Evolutionary conservation across 2,888 invertebrate species (phyloP), one percentile per base, ranked within the genome.

Genomic region (Mythimna vitellina): DNA sequence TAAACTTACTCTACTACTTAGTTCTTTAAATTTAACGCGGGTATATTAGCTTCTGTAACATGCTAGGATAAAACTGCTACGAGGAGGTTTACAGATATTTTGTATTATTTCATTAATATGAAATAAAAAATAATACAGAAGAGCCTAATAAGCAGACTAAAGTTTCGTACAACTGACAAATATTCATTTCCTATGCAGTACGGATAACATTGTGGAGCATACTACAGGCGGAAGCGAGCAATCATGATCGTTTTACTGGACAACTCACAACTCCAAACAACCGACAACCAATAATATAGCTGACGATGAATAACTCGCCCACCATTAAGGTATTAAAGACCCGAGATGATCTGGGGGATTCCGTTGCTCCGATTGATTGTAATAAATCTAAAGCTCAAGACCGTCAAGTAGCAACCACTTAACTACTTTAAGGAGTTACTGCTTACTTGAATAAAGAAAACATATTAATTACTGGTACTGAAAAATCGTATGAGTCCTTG

Each of bases 221-320:
- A 63, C 65, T 82, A 87, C 85, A 86, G 89, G 89, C 93, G 93
- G 92, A 93, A 91, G 86, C 88, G 79, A 75, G 65, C 88, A 90
- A 92, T 93, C 91, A 86, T 80, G 78, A 76, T 83, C 87, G 82
- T 89, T 90, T 84, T 86, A 89, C 86, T 80, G 84, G 79, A 84
- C 83, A 67, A 69, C 67, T 73, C 61, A 22, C 61, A 69, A 78
- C 70, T 76, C 73, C 67, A 71, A 61, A 70, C 78, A 76, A 86
- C 70, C 70, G 70, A 63, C 65, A 76, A 73, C 68, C 78, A 87
- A 86, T 86, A 79, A 83, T 78, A 63, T 62, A 70, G 66, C 68
- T 78, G 74, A 77, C 68, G 51, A 68, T 78, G 61, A 71, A 71
- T 78, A 69, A 71, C 53, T 54, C 54, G 25, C 63, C 51, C 49